A percentile compares a stretch with the other conserved stretches of the same genome.
Conservation (phyloP, 2,113 vertebrate species). For the Protobothrops flavoviridis region DNA sequence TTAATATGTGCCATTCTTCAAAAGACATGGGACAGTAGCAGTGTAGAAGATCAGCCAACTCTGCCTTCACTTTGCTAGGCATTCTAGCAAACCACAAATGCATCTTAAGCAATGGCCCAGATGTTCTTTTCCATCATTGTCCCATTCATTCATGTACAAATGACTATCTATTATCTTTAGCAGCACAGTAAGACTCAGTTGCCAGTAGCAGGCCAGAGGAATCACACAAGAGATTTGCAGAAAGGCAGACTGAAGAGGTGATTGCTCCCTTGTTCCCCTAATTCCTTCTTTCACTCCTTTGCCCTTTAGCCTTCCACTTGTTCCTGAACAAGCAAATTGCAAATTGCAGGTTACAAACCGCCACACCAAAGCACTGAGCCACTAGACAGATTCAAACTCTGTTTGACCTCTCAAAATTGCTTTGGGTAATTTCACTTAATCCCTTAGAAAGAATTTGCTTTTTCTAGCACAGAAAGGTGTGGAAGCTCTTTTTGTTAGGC, state of each 20-base stretch:
- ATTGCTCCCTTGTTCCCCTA: not conserved
- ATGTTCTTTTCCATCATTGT: not conserved
- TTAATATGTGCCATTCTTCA: not conserved
- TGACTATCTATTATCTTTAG: not conserved
- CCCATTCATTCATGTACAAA: not conserved
- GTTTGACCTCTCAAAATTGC: no score
- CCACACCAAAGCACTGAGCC: no score
- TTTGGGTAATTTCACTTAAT: no score
- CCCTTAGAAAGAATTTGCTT: no score
- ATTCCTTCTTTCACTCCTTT: not conserved
- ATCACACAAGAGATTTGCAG: not conserved
- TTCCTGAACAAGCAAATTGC: no score
- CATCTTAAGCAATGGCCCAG: not conserved
- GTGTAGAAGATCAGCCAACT: not conserved
- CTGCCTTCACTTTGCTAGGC: not conserved
- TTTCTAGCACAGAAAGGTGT: no score
- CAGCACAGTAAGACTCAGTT: not conserved
- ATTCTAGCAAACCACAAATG: not conserved
- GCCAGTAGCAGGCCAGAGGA: not conserved
- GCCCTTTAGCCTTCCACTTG: no score
- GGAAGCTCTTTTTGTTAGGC: no score
- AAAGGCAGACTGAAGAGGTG: not conserved
- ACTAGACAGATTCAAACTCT: no score
- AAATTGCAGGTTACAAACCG: no score
- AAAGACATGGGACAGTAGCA: not conserved